Percentiles rank a stretch among this genome's conserved stretches.
phyloP scores from a whole-genome alignment of 2,888 invertebrate genomes.

The Dryomyza anilis region DNA sequence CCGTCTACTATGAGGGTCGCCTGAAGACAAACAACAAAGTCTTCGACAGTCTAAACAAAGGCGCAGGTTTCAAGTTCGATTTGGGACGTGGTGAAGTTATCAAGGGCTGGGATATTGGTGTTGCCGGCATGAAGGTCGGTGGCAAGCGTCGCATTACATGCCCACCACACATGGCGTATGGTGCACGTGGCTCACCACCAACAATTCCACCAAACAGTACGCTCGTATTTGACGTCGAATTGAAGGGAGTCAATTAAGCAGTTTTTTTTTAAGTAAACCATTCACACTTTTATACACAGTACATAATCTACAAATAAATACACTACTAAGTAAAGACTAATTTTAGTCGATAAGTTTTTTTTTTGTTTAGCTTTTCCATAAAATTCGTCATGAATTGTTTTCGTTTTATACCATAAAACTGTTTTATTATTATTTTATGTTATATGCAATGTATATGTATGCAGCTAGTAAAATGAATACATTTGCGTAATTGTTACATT shows the following conservation, averaged over 20 bases:
- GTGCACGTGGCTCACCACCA: constrained; percentile 76
- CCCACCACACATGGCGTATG: constrained; percentile 87
- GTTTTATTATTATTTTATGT: too few species aligned
- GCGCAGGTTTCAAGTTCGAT: constrained; percentile 84
- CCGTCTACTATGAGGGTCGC: constrained; percentile 85
- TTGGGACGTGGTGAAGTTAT: constrained; percentile 87
- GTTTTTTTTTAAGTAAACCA: not conserved
- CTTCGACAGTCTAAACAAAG: constrained; percentile 78
- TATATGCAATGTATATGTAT: too few species aligned
- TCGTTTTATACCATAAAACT: too few species aligned
- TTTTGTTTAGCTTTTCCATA: too few species aligned
- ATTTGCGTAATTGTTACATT: too few species aligned
- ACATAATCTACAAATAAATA: not conserved
- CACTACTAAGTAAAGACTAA: too few species aligned
- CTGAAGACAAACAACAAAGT: constrained; percentile 82
- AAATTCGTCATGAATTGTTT: too few species aligned
- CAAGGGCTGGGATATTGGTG: constrained; percentile 87
- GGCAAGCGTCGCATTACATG: constrained; percentile 85
- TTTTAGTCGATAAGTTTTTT: too few species aligned
- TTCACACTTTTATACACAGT: not conserved
- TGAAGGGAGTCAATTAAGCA: constrained; percentile 72
- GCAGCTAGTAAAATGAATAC: too few species aligned
- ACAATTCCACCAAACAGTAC: constrained; percentile 88
- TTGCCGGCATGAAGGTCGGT: constrained; percentile 92
- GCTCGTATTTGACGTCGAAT: constrained; percentile 87